These are phyloP conservation scores for Spea multiplicata DNA, from an alignment of 2,113 vertebrate genomes.

Conservation along the genomic window DNA sequence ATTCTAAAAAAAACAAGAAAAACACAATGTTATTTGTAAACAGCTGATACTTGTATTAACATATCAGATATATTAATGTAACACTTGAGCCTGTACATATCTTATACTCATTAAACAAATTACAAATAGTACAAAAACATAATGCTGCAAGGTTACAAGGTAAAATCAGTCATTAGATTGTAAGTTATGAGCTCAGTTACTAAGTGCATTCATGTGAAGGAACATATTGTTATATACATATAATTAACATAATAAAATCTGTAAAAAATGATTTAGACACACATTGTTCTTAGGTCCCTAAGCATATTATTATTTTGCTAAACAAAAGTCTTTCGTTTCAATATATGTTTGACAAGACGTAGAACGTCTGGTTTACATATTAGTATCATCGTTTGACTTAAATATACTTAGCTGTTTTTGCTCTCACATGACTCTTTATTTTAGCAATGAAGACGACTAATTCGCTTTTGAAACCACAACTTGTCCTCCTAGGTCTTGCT, in stretches of 20 bases:
- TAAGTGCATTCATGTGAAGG: background rate
- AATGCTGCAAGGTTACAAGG: background rate
- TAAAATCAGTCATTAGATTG: background rate
- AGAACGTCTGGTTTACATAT: too few species aligned
- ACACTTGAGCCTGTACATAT: background rate
- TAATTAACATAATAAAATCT: background rate
- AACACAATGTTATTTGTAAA: background rate
- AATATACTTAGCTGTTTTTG: background rate
- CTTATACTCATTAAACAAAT: background rate
- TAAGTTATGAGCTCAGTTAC: background rate
- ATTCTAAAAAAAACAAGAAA: too few species aligned
- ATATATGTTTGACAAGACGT: background rate
- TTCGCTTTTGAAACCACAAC: constrained; percentile 1
- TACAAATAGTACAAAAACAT: background rate
- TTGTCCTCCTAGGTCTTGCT: constrained; percentile 21
- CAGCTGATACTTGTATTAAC: background rate
- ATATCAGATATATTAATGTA: background rate
- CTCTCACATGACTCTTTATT: background rate
- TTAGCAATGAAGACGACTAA: constrained; percentile 23
- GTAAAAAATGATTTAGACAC: background rate
- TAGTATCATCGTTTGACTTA: too few species aligned
- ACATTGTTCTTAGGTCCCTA: background rate
- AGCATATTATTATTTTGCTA: background rate
- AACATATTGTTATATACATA: background rate
- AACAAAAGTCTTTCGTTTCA: background rate